Evolutionary conservation across 2,797 vertebrate species (phyloP), one percentile per base, ranked within the genome.

Genomic region (Petrocephalus schoutedeni): DNA sequence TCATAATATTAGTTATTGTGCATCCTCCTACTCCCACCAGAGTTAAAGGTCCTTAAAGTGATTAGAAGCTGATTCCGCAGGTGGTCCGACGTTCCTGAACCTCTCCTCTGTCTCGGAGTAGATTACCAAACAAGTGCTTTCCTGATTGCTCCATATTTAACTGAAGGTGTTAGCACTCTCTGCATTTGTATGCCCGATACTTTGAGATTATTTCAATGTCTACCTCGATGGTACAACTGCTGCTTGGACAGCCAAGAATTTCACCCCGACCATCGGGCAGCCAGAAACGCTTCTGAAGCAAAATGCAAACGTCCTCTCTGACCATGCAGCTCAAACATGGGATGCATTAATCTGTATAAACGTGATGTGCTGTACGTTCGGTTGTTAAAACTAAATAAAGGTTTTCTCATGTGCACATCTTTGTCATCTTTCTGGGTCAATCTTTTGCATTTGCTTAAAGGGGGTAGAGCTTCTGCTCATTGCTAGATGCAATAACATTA

Each of bases 191-290:
- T 92, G 91, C 92, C 88, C 91, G 87, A 90, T 94, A 91, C 94
- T 91, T 93, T 92, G 89, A 93, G 92, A 90, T 88, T 93, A 91
- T 95, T 91, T 96, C 92, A 90, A 94, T 94, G 95, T 96, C 96
- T 96, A 96, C 96, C 96, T 96, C 95, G 96, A 94, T 93, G 92
- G 91, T 93, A 94, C 93, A 94, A 94, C 95, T 95, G 95, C 94
- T 95, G 5, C 93, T 88, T 89, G 86, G 94, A 93, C 93, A 94
- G 92, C 87, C 88, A 94, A 93, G 93, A 94, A 93, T 93, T 94
- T 28, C 92, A 94, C 92, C 21, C 90, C 92, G 92, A 92, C 92
- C 93, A 93, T 94, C 93, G 91, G 92, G 92, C 90, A 91, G 95
- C 94, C 94, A 94, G 95, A 95, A 94, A 91, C 61, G 82, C 91